These are phyloP conservation scores for Phania funesta DNA, from an alignment of 2,888 invertebrate species.

Conservation along the genomic window DNA sequence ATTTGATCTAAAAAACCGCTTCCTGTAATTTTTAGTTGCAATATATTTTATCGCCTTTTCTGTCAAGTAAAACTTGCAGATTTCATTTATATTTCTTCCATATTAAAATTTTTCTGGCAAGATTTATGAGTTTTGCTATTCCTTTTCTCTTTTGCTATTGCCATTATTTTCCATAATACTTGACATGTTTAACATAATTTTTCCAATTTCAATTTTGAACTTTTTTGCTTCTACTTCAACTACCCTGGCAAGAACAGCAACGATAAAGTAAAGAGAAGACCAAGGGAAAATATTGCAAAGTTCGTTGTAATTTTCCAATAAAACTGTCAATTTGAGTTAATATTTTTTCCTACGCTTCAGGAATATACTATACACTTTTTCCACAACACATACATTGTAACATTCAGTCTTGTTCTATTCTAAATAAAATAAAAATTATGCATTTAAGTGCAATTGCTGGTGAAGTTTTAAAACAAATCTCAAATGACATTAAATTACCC, in stretches of 20 bases:
- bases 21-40: not conserved
- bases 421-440: slow-evolving; percentile 62
- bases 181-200: slow-evolving; percentile 57
- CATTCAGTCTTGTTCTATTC: not conserved
- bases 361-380: slow-evolving; percentile 19
- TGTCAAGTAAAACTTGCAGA: slow-evolving; percentile 21
- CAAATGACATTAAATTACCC: slow-evolving; percentile 66
- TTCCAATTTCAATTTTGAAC: slow-evolving; percentile 34
- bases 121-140: slow-evolving; percentile 39
- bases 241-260: not conserved
- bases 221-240: slow-evolving; percentile 18
- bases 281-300: slow-evolving; percentile 40
- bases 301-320: slow-evolving; percentile 62
- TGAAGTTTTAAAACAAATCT: slow-evolving; percentile 64
- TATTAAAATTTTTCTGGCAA: not conserved
- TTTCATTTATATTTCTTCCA: not conserved
- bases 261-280: not conserved
- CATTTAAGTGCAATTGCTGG: slow-evolving; percentile 65
- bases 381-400: not conserved
- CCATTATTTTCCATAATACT: slow-evolving; percentile 35
- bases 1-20: not conserved
- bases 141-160: not conserved
- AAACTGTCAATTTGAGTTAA: slow-evolving; percentile 65
- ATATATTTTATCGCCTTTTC: not conserved
- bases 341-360: slow-evolving; percentile 18